Evolutionary conservation across 1,140 invertebrate genomes (phyloP).

Genomic region (Maniola jurtina): DNA sequence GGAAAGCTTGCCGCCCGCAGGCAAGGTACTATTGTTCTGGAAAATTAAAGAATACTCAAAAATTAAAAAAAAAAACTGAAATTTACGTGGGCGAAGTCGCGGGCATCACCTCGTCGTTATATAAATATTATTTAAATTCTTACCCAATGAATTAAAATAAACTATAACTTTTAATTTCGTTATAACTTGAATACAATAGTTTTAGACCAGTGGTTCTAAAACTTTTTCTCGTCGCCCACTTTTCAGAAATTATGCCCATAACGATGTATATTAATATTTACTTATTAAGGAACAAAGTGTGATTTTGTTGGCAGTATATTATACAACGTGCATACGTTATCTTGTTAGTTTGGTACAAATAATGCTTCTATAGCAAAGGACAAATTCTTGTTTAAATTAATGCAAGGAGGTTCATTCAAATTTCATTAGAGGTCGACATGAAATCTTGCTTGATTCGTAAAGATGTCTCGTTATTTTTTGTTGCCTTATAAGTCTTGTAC

Average conservation of each 20-base stretch:
- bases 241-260: background rate
- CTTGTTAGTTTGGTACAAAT: background rate
- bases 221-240: background rate
- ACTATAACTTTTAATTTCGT: too few species aligned
- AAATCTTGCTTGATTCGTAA: conserved; percentile 15
- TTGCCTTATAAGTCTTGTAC: conserved; percentile 23
- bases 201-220: background rate
- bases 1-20: too few species aligned
- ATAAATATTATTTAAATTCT: too few species aligned
- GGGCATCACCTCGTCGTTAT: too few species aligned
- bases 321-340: too few species aligned
- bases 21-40: too few species aligned
- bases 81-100: too few species aligned
- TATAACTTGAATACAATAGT: background rate
- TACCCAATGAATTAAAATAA: too few species aligned
- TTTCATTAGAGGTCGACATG: conserved; percentile 22
- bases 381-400: background rate
- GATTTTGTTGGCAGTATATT: too few species aligned
- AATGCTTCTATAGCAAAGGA: background rate
- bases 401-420: background rate
- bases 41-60: too few species aligned
- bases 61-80: too few species aligned
- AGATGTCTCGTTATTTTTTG: conserved; percentile 29
- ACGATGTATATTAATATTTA: background rate
- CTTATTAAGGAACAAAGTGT: background rate